A percentile compares a stretch with the other conserved stretches of the same genome.
These are phyloP conservation scores for Sebastes trivittatus DNA, from an alignment of 2,797 vertebrate genomes.

Conservation along the genomic window DNA sequence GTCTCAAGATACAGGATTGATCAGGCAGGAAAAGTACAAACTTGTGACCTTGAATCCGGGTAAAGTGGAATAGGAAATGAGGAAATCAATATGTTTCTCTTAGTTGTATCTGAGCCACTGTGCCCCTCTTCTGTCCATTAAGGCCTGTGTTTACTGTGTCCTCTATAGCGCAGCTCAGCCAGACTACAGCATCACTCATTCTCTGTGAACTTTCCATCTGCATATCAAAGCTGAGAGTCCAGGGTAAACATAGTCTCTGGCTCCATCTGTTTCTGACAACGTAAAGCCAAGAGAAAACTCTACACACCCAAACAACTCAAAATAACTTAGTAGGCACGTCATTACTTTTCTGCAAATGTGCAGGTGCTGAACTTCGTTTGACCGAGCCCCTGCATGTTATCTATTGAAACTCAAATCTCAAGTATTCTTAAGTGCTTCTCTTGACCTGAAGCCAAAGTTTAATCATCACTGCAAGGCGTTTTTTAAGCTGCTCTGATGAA, in stretches of 20 bases:
- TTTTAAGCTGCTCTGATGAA: background rate
- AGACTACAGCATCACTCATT: constrained; percentile 84
- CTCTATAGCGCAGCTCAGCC: constrained; percentile 60
- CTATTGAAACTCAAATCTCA: background rate
- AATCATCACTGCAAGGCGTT: background rate
- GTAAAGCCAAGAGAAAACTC: constrained; percentile 65
- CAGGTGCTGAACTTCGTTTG: constrained; percentile 15
- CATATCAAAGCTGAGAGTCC: constrained; percentile 85
- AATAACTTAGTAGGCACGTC: constrained; percentile 23
- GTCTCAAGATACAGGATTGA: constrained; percentile 6
- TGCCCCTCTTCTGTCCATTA: constrained; percentile 58
- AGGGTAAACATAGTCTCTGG: constrained; percentile 80
- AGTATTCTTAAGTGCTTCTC: background rate
- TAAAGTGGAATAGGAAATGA: constrained; percentile 43
- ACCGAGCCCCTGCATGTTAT: background rate
- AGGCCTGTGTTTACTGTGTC: constrained; percentile 64
- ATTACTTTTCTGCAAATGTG: constrained; percentile 25
- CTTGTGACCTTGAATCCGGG: constrained; percentile 32
- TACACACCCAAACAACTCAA: constrained; percentile 46
- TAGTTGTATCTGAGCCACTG: constrained; percentile 22
- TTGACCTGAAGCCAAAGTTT: background rate
- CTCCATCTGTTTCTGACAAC: constrained; percentile 83
- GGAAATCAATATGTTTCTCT: constrained; percentile 47
- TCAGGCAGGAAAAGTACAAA: constrained; percentile 12
- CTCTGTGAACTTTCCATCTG: constrained; percentile 85